Evolutionary conservation across 1,140 invertebrate genomes (phyloP), one percentile per base, ranked within the genome.

Genomic region (Metopolophium dirhodum): DNA sequence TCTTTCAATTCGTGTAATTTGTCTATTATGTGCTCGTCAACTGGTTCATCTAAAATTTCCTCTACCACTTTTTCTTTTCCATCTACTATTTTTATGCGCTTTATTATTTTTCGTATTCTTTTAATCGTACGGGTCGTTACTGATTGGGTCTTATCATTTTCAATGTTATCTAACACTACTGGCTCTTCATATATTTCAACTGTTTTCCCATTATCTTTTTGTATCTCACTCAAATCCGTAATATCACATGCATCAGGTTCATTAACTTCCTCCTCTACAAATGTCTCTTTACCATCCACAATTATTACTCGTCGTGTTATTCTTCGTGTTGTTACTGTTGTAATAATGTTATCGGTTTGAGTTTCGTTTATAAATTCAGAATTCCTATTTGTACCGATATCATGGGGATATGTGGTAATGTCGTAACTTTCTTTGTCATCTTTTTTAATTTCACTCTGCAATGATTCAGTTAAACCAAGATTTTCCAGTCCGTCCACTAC

Each of bases 211-310:
- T 23, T 26, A 41, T 45, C 14, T 6, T 22, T 37, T 23, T 57
- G 0, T 0, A 1, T 57, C 9, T 9, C 0, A 26, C 14, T 11
- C 23, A 20, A 0, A 11, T 37, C 30, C 11, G 35, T 41, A 11
- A 8, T 37, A 11, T 37, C 18, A 11, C 6, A 26, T 1, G 1
- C 37, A 0, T 14, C 51, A 7, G 45, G 51, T 23, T 83, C 90
- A 8, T 51, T 30, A 7, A 83, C 2, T 8, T 47, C 45, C 4
- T 91, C 90, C 22, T 83, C 68, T 14, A 83, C 45, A 41, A 82
- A 30, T 7, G 41, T 91, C 22, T 91, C 90, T 91, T 91, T 91
- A 30, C 61, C 90, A 7, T 91, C 57, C 0, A 68, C 57, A 23
- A 91, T 30, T 0, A 11, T 26, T 77, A 41, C 45, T 18, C 30